Evolutionary conservation across 2,797 vertebrate species (phyloP).

Genomic region (Takifugu ocellatus): DNA sequence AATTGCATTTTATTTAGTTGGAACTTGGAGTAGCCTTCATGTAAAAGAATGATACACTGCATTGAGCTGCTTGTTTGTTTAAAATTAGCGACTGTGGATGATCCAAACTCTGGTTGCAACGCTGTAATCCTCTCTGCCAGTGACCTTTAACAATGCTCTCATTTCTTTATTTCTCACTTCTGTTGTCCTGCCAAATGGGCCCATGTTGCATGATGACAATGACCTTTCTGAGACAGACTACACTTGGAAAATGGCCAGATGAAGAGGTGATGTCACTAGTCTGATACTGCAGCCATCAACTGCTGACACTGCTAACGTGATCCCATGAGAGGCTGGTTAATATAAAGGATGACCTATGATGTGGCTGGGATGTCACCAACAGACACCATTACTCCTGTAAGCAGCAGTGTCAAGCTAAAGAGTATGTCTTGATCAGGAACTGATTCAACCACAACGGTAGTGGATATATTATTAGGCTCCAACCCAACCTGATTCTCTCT

Average conservation of each 20-base stretch:
- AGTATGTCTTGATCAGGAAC: no score
- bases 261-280: conserved; percentile 44
- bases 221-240: conserved; percentile 17
- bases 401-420: background rate
- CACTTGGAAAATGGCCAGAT: conserved; percentile 33
- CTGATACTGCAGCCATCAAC: conserved; percentile 11
- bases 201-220: conserved; percentile 44
- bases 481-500: no score
- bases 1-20: no score
- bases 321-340: conserved; percentile 17
- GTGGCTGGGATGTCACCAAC: conserved; percentile 31
- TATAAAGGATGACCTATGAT: conserved; percentile 25
- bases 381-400: conserved; percentile 2
- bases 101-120: conserved; percentile 20
- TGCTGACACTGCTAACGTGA: conserved; percentile 25
- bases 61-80: background rate
- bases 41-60: background rate
- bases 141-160: conserved; percentile 13
- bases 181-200: conserved; percentile 13
- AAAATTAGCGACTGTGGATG: no score
- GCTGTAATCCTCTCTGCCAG: conserved; percentile 14
- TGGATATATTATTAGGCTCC: no score
- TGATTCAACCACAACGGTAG: no score
- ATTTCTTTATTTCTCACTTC: conserved; percentile 21
- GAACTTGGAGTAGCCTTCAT: background rate